A percentile compares a stretch with the other conserved stretches of the same genome.
phyloP scores from a whole-genome alignment of 2,113 vertebrate genomes.

The Ceyx cyanopectus region DNA sequence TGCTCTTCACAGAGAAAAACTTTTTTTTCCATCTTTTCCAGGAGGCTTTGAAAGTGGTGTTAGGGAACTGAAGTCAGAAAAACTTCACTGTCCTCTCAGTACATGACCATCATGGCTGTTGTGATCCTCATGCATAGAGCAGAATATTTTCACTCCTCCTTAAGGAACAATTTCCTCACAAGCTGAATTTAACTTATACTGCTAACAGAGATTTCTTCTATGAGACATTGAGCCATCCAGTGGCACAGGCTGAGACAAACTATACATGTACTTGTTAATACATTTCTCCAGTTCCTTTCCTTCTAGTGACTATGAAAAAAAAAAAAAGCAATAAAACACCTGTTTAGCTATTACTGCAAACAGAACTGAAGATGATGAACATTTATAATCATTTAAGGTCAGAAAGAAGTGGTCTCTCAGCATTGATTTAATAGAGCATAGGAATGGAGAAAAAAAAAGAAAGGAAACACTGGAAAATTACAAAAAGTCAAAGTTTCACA shows the following conservation, averaged over 20 bases:
- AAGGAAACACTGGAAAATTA: background rate
- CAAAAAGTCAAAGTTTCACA: background rate
- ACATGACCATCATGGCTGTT: background rate
- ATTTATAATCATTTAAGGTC: background rate
- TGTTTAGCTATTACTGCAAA: background rate
- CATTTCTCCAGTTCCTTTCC: background rate
- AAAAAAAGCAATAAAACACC: background rate
- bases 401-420: background rate
- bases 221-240: constrained; percentile 62
- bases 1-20: background rate
- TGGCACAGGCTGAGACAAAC: constrained; percentile 52
- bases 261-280: background rate
- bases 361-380: background rate
- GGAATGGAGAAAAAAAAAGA: background rate
- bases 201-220: constrained; percentile 26
- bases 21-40: background rate
- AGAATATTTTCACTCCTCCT: background rate
- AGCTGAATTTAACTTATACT: background rate
- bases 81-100: background rate
- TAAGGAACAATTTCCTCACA: background rate
- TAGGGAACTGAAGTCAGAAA: background rate
- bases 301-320: background rate
- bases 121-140: background rate
- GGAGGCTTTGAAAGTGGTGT: background rate
- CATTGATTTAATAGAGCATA: background rate